These are phyloP conservation scores for Myotis pilosus DNA, from an alignment of 2,797 vertebrate species.

Conservation along the genomic window DNA sequence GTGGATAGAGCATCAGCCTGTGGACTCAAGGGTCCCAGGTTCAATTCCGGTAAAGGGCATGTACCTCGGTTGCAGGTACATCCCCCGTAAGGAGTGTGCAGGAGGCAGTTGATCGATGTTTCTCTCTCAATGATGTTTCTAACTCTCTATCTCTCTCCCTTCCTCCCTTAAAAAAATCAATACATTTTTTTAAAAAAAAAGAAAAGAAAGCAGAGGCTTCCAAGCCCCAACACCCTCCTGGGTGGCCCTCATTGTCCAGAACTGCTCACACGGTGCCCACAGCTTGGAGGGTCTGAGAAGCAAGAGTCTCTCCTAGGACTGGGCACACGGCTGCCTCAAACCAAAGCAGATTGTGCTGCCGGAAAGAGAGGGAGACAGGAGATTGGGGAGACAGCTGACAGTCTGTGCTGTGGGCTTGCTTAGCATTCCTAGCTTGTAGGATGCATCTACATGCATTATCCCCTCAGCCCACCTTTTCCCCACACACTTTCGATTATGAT, in stretches of 20 bases:
- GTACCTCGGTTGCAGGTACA: no score
- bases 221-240: background rate
- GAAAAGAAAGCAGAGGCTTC: background rate
- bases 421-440: background rate
- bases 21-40: no score
- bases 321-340: background rate
- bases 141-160: no score
- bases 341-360: background rate
- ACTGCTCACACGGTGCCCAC: fast-evolving
- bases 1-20: no score
- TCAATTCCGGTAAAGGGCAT: no score
- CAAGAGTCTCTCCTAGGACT: background rate
- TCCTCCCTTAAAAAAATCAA: no score
- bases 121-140: no score
- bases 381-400: background rate
- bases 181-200: no score
- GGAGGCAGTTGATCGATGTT: no score
- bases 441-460: background rate
- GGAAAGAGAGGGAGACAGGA: background rate
- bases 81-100: no score
- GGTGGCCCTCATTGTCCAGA: background rate
- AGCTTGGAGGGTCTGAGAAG: background rate
- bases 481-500: background rate
- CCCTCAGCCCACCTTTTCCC: background rate
- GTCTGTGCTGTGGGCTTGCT: background rate